Evolutionary conservation across 2,797 vertebrate genomes (phyloP).

Genomic region (Mycteria americana): DNA sequence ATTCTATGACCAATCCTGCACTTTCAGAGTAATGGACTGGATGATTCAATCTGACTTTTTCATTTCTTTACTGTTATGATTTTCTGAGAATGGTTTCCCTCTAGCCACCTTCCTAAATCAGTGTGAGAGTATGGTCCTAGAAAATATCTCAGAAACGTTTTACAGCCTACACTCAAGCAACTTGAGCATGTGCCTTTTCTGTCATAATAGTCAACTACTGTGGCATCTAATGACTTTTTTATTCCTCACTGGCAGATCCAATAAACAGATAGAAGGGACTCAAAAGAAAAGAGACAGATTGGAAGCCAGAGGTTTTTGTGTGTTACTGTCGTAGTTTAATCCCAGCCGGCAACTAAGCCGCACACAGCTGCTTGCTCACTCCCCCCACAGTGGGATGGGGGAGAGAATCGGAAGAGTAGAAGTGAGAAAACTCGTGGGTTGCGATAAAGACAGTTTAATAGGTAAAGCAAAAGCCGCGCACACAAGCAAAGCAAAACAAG

Average conservation of each 20-base stretch:
- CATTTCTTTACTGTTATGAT: background rate
- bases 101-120: background rate
- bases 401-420: too few species aligned
- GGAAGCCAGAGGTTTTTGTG: background rate
- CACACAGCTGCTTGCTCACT: too few species aligned
- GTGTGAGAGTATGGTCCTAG: fast-evolving
- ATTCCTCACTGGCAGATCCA: background rate
- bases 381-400: too few species aligned
- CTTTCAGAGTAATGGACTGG: background rate
- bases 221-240: background rate
- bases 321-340: background rate
- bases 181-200: background rate
- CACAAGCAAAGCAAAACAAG: too few species aligned
- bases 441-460: too few species aligned
- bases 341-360: too few species aligned
- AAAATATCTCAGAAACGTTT: background rate
- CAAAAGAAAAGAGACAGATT: background rate
- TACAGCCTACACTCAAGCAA: background rate
- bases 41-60: slow-evolving; percentile 6
- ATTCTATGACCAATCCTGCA: background rate
- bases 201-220: background rate
- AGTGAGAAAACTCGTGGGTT: too few species aligned
- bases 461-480: too few species aligned
- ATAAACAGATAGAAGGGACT: background rate
- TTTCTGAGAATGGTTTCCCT: background rate